These are phyloP conservation scores for Caenorhabditis doughertyi DNA, from an alignment of 2,888 invertebrate genomes.

Conservation along the genomic window DNA sequence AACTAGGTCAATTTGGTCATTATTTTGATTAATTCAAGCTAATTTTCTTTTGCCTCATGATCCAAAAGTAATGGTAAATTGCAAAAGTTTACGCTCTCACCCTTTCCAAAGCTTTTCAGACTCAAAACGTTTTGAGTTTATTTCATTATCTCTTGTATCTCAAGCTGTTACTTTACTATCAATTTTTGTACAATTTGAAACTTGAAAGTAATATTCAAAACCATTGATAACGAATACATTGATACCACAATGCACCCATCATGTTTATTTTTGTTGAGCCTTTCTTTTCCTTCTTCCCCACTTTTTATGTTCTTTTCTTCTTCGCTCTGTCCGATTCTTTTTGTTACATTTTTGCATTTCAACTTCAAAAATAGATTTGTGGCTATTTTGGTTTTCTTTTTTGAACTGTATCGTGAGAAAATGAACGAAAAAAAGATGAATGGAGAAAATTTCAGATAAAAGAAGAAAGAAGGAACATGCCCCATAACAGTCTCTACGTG, in stretches of 20 bases:
- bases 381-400: slow-evolving; percentile 5
- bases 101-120: too few relatives aligned
- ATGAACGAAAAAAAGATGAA: not conserved
- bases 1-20: too few relatives aligned
- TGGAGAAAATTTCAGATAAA: slow-evolving; percentile 37
- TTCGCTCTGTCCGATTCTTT: not conserved
- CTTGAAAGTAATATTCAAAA: not conserved
- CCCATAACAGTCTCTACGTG: slow-evolving; percentile 31
- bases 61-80: too few relatives aligned
- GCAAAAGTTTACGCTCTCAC: too few relatives aligned
- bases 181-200: not conserved
- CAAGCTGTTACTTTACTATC: not conserved
- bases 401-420: slow-evolving; percentile 1
- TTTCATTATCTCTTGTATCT: not conserved
- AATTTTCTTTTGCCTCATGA: too few relatives aligned
- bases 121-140: not conserved
- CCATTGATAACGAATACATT: slow-evolving; percentile 10
- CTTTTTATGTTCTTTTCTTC: slow-evolving; percentile 1
- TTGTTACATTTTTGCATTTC: not conserved
- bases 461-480: slow-evolving; percentile 28
- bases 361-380: not conserved
- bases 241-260: slow-evolving; percentile 19
- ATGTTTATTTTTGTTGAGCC: slow-evolving; percentile 27
- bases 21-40: too few relatives aligned
- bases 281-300: slow-evolving; percentile 1